Percentiles rank a stretch among this genome's conserved stretches.
These are phyloP conservation scores for Oceanodroma tethys DNA, from an alignment of 2,113 vertebrate genomes.

Conservation along the genomic window DNA sequence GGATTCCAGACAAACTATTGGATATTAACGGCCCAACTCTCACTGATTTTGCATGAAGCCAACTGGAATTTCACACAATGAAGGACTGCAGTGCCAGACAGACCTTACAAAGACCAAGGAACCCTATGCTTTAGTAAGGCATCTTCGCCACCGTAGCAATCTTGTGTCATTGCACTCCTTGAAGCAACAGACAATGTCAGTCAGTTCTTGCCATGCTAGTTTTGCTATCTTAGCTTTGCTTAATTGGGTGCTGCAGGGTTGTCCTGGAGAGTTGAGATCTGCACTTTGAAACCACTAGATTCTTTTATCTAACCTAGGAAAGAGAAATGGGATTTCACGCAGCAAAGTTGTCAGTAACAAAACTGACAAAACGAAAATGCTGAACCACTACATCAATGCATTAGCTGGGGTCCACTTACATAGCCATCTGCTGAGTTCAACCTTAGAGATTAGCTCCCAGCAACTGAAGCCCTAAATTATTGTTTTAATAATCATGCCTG, in stretches of 20 bases:
- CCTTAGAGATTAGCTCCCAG: not conserved
- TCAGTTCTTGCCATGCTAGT: not conserved
- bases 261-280: not conserved
- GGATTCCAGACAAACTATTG: not conserved
- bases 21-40: not conserved
- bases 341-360: not conserved
- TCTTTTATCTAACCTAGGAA: not conserved
- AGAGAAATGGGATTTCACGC: constrained; percentile 1
- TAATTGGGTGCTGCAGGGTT: not conserved
- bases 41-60: not conserved
- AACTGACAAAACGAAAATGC: not conserved
- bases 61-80: not conserved
- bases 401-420: not conserved
- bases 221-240: not conserved
- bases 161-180: not conserved
- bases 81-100: not conserved
- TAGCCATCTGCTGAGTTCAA: not conserved
- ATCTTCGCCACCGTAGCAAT: not conserved
- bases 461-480: not conserved
- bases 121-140: not conserved
- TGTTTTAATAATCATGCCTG: not conserved
- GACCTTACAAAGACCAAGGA: not conserved
- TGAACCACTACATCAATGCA: not conserved
- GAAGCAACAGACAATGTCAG: not conserved
- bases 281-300: not conserved